Evolutionary conservation across 2,797 vertebrate species (phyloP).

Genomic region (Vireo griseus): DNA sequence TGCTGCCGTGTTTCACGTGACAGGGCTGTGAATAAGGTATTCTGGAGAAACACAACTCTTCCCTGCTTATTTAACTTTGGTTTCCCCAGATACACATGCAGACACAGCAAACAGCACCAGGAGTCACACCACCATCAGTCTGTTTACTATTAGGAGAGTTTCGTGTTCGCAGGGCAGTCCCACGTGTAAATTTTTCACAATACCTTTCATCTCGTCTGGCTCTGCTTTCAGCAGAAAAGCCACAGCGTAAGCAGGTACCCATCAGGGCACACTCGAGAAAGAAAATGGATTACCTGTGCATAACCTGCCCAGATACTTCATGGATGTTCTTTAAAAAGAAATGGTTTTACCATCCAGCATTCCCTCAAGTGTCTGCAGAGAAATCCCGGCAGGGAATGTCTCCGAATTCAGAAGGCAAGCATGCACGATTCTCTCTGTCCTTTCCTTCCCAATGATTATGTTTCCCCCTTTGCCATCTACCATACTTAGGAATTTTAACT

Average conservation of each 20-base stretch:
- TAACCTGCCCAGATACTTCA: background rate
- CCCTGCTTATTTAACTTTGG: slow-evolving; percentile 38
- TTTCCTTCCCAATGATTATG: background rate
- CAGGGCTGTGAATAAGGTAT: slow-evolving; percentile 7
- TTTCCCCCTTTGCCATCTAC: background rate
- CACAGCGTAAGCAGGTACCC: background rate
- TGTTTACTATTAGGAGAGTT: slow-evolving; percentile 60
- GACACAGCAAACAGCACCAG: slow-evolving; percentile 28
- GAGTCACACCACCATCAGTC: background rate
- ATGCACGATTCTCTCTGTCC: accelerated
- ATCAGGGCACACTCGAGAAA: background rate
- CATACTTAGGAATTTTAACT: background rate
- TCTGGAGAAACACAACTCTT: slow-evolving; percentile 14
- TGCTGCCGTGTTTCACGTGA: background rate
- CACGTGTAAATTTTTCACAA: slow-evolving; percentile 51
- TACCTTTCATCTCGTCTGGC: slow-evolving; percentile 56
- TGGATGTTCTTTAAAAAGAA: background rate
- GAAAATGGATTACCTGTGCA: slow-evolving; percentile 35
- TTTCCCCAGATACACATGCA: slow-evolving; percentile 40
- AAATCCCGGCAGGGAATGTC: background rate
- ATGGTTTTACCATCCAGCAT: background rate
- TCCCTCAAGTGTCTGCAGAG: background rate
- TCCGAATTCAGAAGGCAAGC: background rate
- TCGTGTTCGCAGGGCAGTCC: slow-evolving; percentile 7
- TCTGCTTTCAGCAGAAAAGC: slow-evolving; percentile 37